Evolutionary conservation across 2,113 vertebrate genomes (phyloP).

Genomic region (Paramormyrops kingsleyae): DNA sequence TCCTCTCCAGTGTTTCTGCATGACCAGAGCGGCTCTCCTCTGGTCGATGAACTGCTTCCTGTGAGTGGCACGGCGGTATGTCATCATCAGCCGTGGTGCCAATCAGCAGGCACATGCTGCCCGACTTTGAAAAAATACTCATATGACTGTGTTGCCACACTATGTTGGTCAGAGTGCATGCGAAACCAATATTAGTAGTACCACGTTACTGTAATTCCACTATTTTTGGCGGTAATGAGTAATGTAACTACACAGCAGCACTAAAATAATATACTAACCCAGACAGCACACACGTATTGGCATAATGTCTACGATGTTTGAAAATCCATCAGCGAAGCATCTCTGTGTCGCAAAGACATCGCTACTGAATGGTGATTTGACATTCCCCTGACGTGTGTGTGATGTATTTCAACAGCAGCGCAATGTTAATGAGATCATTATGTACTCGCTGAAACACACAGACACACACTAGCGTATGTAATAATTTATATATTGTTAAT

Average conservation of each 20-base stretch:
- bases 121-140: neutral
- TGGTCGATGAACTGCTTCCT: slow-evolving; percentile 78
- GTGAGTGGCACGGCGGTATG: slow-evolving; percentile 14
- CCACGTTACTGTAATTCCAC: neutral
- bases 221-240: neutral
- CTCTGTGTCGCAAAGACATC: neutral
- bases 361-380: neutral
- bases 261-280: neutral
- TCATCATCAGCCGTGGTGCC: neutral
- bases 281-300: neutral
- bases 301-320: neutral
- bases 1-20: slow-evolving; percentile 82
- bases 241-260: neutral
- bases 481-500: neutral
- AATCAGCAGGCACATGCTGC: neutral
- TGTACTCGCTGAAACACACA: neutral
- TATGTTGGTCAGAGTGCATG: neutral
- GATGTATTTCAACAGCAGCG: neutral
- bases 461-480: neutral
- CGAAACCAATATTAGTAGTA: neutral
- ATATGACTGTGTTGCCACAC: neutral
- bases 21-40: slow-evolving; percentile 61
- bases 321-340: neutral
- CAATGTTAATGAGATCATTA: neutral
- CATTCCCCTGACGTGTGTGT: neutral